Evolutionary conservation across 2,113 vertebrate genomes (phyloP).

Genomic region (Ornithorhynchus anatinus): DNA sequence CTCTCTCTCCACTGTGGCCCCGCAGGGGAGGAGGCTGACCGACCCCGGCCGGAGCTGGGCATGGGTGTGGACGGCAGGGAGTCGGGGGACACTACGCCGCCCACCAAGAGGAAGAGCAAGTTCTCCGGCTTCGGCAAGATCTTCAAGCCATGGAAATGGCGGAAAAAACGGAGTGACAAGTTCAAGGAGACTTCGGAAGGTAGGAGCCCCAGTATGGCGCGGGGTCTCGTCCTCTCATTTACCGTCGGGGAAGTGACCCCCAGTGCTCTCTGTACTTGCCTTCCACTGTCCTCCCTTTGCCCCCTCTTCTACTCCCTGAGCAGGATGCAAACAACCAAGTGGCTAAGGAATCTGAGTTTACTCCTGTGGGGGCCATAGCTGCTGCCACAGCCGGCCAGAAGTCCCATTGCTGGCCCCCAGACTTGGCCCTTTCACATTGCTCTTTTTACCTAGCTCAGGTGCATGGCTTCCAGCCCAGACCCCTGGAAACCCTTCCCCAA

Average conservation of each 20-base stretch:
- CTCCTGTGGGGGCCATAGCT: no score
- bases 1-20: background rate
- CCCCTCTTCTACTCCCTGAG: no score
- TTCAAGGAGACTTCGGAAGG: constrained; percentile 97
- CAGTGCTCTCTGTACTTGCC: no score
- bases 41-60: constrained; percentile 61
- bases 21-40: constrained; percentile 84
- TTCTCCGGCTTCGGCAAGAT: constrained; percentile 95
- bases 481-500: no score
- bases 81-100: constrained; percentile 84
- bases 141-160: constrained; percentile 99
- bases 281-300: no score
- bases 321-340: no score
- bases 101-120: constrained; percentile 94
- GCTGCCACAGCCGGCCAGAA: no score
- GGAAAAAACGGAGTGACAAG: constrained; percentile 98
- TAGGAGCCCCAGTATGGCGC: constrained; percentile 41
- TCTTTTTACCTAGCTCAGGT: no score
- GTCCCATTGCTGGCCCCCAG: no score
- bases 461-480: background rate
- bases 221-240: no score
- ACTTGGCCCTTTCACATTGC: no score
- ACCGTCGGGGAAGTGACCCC: background rate
- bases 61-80: constrained; percentile 83
- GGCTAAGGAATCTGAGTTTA: no score